Evolutionary conservation across 2,888 invertebrate genomes (phyloP), one percentile per base, ranked within the genome.

Genomic region (Thyatira batis): DNA sequence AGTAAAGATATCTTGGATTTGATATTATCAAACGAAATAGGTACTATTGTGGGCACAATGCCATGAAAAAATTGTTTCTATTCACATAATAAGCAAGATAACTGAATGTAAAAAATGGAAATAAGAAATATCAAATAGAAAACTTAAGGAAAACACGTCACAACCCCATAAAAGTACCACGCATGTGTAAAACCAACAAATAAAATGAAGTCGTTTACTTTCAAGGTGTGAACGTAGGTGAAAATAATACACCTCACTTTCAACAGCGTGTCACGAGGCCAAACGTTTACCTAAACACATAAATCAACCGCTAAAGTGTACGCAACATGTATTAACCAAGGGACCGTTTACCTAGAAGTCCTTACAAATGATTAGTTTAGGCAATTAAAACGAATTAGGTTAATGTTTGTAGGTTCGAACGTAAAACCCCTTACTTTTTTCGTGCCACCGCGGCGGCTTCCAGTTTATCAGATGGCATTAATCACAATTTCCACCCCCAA

Each of bases 321-420:
- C 69, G 69, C 56, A 77, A 71, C 73, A 70, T 60, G 66, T 75
- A 70, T 74, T 76, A 78, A 69, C 74, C 72, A 64, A 65, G 65
- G 65, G 70, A 64, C 69, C 73, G 78, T 70, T 74, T 78, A 82
- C 78, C 78, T 73, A 73, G 76, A 80, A 82, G 78, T 85, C 80
- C 81, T 88, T 80, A 83, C 79, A 77, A 89, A 88, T 88, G 88
- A 90, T 89, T 88, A 87, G 87, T 85, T 84, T 77, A 80, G 78
- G 82, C 86, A 89, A 90, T 91, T 90, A 88, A 87, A 88, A 87
- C 83, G 82, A 91, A 91, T 90, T 90, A 90, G 91, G 91, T 91
- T 91, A 91, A 91, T 91, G 87, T 89, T 84, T 86, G 84, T 84
- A 85, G 80, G 81, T 85, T 87, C 83, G 78, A 72, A 80, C 79